Percentiles rank a stretch among this genome's conserved stretches.
Evolutionary conservation across 2,888 invertebrate genomes (phyloP).

Genomic region (Sphaerophoria taeniata): DNA sequence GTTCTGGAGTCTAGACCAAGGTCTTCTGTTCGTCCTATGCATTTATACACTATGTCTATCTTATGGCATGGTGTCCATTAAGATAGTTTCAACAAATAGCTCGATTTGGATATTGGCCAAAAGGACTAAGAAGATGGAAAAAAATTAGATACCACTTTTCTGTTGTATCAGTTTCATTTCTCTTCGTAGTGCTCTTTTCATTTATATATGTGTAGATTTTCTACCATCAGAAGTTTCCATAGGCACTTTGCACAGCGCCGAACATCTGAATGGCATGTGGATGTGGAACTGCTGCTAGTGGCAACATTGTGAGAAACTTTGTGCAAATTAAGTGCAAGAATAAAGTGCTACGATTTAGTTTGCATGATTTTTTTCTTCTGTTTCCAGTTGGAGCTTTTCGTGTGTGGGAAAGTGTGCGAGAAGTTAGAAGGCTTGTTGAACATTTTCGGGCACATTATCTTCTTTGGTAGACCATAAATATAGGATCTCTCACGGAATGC

Average conservation of each 20-base stretch:
- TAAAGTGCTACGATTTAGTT: slow-evolving; percentile 71
- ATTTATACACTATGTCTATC: slow-evolving; percentile 9
- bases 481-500: slow-evolving; percentile 65
- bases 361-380: background rate
- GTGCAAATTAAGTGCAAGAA: slow-evolving; percentile 74
- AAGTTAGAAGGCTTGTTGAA: slow-evolving; percentile 74
- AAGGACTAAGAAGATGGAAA: slow-evolving; percentile 26
- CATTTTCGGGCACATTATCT: slow-evolving; percentile 73
- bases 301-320: slow-evolving; percentile 67
- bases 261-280: slow-evolving; percentile 7
- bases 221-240: slow-evolving; percentile 58
- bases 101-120: slow-evolving; percentile 75
- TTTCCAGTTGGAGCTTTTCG: slow-evolving; percentile 18
- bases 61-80: slow-evolving; percentile 65
- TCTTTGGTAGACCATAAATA: slow-evolving; percentile 73
- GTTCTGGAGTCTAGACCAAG: slow-evolving; percentile 35
- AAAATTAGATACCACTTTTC: slow-evolving; percentile 48
- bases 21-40: slow-evolving; percentile 32
- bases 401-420: slow-evolving; percentile 46
- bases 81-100: slow-evolving; percentile 76
- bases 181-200: slow-evolving; percentile 30
- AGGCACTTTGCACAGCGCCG: slow-evolving; percentile 69
- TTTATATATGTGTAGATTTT: no score
- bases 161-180: slow-evolving; percentile 61
- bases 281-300: slow-evolving; percentile 58